Conservation (phyloP, 2,797 vertebrate species). For the Microctenopoma lineatum region DNA sequence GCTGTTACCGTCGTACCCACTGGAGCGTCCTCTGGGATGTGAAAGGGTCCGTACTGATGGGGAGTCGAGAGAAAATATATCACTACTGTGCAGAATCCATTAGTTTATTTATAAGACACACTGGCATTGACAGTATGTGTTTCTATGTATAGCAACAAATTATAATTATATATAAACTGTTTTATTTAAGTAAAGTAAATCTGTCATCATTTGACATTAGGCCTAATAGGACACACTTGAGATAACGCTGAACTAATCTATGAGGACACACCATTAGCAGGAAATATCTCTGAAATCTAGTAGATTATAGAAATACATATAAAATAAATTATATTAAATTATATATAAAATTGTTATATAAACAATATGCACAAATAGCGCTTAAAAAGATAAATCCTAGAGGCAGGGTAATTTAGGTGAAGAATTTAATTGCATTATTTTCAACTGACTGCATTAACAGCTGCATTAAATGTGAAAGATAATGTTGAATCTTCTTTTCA, state of each 20-base stretch:
- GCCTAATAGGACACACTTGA: neutral
- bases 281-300: neutral
- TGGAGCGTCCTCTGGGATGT: slow-evolving; percentile 76
- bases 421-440: neutral
- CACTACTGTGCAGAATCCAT: slow-evolving; percentile 2
- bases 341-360: neutral
- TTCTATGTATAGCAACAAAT: neutral
- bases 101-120: neutral
- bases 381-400: neutral
- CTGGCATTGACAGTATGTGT: too few relatives aligned
- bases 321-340: neutral
- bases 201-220: neutral
- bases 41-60: slow-evolving; percentile 79
- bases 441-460: slow-evolving; percentile 11
- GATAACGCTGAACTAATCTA: neutral
- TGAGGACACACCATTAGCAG: neutral
- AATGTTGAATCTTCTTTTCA: slow-evolving; percentile 11
- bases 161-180: neutral
- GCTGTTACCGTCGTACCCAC: slow-evolving; percentile 79
- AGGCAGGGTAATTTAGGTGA: neutral
- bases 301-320: too few relatives aligned
- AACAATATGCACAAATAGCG: neutral
- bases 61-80: slow-evolving; percentile 2
- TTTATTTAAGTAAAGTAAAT: too few relatives aligned
- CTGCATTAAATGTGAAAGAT: neutral